Evolutionary conservation across 2,888 invertebrate genomes (phyloP).

Genomic region (Amorpha juglandis): DNA sequence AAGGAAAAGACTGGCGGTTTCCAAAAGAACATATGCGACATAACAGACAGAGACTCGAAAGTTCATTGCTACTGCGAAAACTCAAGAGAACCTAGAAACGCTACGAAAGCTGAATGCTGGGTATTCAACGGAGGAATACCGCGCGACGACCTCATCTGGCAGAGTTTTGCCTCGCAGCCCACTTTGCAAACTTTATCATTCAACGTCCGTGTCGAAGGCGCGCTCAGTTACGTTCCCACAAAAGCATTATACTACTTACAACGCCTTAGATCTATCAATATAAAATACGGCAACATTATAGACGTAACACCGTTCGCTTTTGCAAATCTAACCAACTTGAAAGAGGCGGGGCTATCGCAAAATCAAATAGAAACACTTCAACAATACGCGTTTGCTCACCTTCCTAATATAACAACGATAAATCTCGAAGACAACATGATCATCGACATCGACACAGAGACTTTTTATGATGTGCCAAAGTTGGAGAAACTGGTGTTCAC

Average conservation of each 20-base stretch:
- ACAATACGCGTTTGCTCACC: constrained; percentile 88
- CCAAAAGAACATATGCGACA: constrained; percentile 84
- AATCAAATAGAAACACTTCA: constrained; percentile 88
- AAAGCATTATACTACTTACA: constrained; percentile 87
- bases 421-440: constrained; percentile 91
- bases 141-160: constrained; percentile 89
- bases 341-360: constrained; percentile 87
- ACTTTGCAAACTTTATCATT: constrained; percentile 88
- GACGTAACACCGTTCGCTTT: constrained; percentile 89
- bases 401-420: constrained; percentile 87
- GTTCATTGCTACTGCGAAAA: constrained; percentile 88
- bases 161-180: constrained; percentile 89
- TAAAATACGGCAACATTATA: constrained; percentile 89
- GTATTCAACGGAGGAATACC: constrained; percentile 88
- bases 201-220: constrained; percentile 88
- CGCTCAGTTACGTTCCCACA: constrained; percentile 88
- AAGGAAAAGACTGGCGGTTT: constrained; percentile 79
- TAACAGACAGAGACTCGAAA: constrained; percentile 81
- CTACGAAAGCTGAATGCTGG: constrained; percentile 91
- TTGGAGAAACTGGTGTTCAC: constrained; percentile 91
- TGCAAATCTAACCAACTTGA: constrained; percentile 88
- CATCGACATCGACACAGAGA: constrained; percentile 88
- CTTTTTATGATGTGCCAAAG: constrained; percentile 89
- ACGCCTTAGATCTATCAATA: constrained; percentile 87
- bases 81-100: constrained; percentile 79